Conservation (phyloP, 2,797 vertebrate genomes). For the Cirrhinus molitorella region DNA sequence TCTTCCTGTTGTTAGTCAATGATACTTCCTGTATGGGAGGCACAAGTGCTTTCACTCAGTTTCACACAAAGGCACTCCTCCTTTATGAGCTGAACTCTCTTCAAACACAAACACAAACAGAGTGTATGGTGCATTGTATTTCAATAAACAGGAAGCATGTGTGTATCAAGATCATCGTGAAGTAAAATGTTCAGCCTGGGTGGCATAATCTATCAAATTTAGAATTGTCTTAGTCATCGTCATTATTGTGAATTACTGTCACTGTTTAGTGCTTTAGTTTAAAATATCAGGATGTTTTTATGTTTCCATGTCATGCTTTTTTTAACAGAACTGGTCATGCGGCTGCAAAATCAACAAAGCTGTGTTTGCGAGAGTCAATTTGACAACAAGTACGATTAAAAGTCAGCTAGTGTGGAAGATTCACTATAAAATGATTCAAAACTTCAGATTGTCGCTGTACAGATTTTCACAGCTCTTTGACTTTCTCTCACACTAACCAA, state of each 20-base stretch:
- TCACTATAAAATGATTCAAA: too few species aligned
- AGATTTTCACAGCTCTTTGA: not conserved
- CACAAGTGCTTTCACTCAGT: not conserved
- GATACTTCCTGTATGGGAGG: not conserved
- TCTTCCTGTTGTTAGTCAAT: not conserved
- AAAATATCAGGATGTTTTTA: not conserved
- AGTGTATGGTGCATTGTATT: not conserved
- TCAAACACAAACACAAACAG: conserved; percentile 31
- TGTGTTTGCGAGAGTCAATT: too few species aligned
- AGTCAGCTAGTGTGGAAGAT: not conserved
- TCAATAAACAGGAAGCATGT: not conserved
- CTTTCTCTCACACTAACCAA: not conserved
- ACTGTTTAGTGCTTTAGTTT: not conserved
- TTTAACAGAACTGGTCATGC: not conserved
- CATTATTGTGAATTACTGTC: too few species aligned
- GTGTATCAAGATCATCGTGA: not conserved
- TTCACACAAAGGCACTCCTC: not conserved
- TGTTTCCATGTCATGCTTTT: not conserved
- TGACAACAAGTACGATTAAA: too few species aligned
- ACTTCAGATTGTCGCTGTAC: too few species aligned
- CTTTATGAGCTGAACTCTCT: conserved; percentile 6
- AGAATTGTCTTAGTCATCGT: not conserved
- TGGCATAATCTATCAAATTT: not conserved
- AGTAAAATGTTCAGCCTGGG: not conserved
- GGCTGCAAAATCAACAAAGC: not conserved